Evolutionary conservation across 2,888 invertebrate species (phyloP), one percentile per base, ranked within the genome.

Genomic region (Drosophila greeni): DNA sequence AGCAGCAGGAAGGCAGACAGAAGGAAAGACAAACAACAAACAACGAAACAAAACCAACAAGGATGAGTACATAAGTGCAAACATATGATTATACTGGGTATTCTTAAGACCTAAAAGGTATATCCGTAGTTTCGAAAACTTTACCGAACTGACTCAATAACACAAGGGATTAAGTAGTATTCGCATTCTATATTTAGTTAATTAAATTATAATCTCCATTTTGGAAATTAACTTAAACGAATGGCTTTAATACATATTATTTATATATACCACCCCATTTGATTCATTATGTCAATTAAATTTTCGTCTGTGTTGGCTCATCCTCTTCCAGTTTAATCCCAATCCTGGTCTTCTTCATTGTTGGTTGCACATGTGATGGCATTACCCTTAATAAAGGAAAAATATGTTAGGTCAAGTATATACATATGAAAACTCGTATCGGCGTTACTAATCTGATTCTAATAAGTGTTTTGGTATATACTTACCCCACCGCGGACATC

Each of bases 401-500:
- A 37, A 33, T 12, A 23, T 20, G 8, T 43, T 9, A 33, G n/a
- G 6, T n/a, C 20, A 54, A 31, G 1, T 24, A 7, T 0, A 2
- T 0, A 18, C 14, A 11, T 5, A 37, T 9, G 5, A 8, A 34
- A 34, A 16, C 1, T 9, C 16, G 4, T 5, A 39, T 39, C 36
- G 12, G 20, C 20, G 20, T 20, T 39, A 4, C 20, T 39, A 12
- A 20, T 20, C 14, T 39, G 20, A 14, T 20, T 4, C 4, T 20
- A 12, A 12, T 39, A 20, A 3, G 20, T 3, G 12, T 14, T 20
- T 7, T 7, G 3, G 6, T 9, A 6, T n/a, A 6, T 58, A 53
- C 20, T 66, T 61, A 64, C 29, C 7, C 29, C 20, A 20, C 66
- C 66, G 64, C 89, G 87, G 34, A 94, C 91, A 88, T 95, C 95